Percentiles rank a stretch among this genome's conserved stretches.
Evolutionary conservation across 2,113 vertebrate species (phyloP).

Genomic region (Paracanthobrama guichenoti): DNA sequence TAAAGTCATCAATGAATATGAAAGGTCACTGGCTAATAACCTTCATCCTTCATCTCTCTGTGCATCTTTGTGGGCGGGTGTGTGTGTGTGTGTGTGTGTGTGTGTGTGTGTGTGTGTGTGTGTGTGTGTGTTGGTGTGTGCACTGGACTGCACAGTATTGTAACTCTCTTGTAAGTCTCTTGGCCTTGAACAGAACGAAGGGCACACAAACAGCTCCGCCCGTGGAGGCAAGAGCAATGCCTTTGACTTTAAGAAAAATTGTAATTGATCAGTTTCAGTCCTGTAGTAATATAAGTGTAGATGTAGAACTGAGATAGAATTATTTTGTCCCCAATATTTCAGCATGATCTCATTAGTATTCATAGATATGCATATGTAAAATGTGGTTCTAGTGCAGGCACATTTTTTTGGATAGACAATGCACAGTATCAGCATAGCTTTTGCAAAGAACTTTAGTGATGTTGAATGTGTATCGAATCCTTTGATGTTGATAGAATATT

Average conservation of each 20-base stretch:
- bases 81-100: background rate
- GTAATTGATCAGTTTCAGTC: background rate
- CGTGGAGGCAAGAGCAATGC: background rate
- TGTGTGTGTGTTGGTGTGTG: background rate
- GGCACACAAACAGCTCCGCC: background rate
- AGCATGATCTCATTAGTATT: background rate
- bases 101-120: background rate
- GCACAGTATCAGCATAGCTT: background rate
- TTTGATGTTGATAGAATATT: background rate
- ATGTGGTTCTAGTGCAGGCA: background rate
- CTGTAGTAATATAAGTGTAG: background rate
- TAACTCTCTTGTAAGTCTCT: background rate
- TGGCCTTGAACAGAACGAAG: background rate
- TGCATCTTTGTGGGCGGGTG: background rate
- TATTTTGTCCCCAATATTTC: background rate
- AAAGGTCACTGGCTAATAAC: slow-evolving; percentile 25
- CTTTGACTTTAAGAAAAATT: background rate
- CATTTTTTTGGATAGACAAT: background rate
- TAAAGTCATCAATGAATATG: slow-evolving; percentile 14
- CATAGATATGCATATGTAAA: background rate
- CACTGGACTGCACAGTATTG: background rate
- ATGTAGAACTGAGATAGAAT: background rate
- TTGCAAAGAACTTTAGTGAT: background rate
- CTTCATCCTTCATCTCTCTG: slow-evolving; percentile 5
- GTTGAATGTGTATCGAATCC: background rate